Percentiles rank a stretch among this genome's conserved stretches.
Evolutionary conservation across 2,797 vertebrate species (phyloP).

Genomic region (Tolypeutes matacus): DNA sequence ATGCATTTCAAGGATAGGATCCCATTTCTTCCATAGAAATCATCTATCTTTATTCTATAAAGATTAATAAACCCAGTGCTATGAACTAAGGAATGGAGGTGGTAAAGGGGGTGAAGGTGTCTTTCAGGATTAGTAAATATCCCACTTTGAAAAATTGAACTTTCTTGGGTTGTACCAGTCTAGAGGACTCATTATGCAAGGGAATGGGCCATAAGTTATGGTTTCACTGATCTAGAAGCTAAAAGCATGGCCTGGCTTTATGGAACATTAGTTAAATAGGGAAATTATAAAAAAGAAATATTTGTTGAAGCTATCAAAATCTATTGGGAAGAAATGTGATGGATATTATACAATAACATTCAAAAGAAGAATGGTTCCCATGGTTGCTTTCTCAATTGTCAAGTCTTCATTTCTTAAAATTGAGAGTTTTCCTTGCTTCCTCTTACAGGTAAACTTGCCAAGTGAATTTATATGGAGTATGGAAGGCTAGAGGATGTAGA

Average conservation of each 20-base stretch:
- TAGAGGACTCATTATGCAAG: background rate
- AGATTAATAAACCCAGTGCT: constrained; percentile 38
- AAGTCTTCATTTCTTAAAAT: background rate
- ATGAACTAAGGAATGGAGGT: background rate
- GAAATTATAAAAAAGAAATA: background rate
- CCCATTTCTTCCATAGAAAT: background rate
- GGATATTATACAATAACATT: background rate
- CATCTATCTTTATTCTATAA: background rate
- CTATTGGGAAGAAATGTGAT: background rate
- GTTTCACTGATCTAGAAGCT: constrained; percentile 4
- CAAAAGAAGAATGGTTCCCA: background rate
- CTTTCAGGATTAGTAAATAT: background rate
- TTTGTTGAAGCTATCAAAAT: constrained; percentile 5
- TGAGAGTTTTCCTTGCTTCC: background rate
- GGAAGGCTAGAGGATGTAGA: background rate
- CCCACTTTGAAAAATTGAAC: background rate
- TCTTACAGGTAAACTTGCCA: background rate
- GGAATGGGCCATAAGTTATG: background rate
- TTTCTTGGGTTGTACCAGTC: background rate
- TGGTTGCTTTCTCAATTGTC: background rate
- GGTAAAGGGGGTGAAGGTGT: background rate
- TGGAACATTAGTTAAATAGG: constrained; percentile 8
- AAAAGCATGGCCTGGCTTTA: background rate
- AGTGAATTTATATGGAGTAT: background rate
- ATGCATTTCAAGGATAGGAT: constrained; percentile 41